phyloP scores from a whole-genome alignment of 2,888 invertebrate species.

The Dermolepida albohirtum region DNA sequence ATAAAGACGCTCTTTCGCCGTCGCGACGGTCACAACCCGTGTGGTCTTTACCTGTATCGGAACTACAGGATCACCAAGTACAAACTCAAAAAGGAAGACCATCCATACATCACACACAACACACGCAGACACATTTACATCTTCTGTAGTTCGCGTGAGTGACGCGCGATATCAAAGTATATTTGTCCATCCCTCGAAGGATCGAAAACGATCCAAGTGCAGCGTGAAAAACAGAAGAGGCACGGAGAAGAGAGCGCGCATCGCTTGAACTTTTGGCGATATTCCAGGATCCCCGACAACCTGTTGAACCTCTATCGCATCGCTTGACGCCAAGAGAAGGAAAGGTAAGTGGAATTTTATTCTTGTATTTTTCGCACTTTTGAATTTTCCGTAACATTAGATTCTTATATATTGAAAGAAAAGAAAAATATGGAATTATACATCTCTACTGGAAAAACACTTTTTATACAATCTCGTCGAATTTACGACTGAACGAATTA shows the following conservation, averaged over 20 bases:
- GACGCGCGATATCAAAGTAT: background rate
- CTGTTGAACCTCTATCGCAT: slow-evolving; percentile 44
- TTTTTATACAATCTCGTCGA: no score
- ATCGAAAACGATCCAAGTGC: slow-evolving; percentile 23
- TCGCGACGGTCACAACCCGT: slow-evolving; percentile 51
- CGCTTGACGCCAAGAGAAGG: slow-evolving; percentile 1
- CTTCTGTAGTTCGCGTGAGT: slow-evolving; percentile 8
- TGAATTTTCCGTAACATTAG: background rate
- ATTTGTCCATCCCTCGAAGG: background rate
- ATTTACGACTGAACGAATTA: no score
- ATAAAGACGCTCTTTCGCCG: slow-evolving; percentile 51
- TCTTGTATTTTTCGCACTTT: background rate
- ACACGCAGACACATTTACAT: background rate
- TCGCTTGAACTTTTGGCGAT: slow-evolving; percentile 8
- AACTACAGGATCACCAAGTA: slow-evolving; percentile 25
- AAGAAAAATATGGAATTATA: no score
- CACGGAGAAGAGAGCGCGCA: background rate
- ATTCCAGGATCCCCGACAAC: slow-evolving; percentile 37
- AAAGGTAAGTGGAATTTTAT: slow-evolving; percentile 22
- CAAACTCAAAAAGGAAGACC: background rate
- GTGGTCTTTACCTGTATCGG: slow-evolving; percentile 48
- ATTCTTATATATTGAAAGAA: background rate
- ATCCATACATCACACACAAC: slow-evolving; percentile 8
- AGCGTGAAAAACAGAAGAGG: background rate
- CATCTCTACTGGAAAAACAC: no score